phyloP scores from a whole-genome alignment of 2,113 vertebrate genomes.

The Ptilonorhynchus violaceus region DNA sequence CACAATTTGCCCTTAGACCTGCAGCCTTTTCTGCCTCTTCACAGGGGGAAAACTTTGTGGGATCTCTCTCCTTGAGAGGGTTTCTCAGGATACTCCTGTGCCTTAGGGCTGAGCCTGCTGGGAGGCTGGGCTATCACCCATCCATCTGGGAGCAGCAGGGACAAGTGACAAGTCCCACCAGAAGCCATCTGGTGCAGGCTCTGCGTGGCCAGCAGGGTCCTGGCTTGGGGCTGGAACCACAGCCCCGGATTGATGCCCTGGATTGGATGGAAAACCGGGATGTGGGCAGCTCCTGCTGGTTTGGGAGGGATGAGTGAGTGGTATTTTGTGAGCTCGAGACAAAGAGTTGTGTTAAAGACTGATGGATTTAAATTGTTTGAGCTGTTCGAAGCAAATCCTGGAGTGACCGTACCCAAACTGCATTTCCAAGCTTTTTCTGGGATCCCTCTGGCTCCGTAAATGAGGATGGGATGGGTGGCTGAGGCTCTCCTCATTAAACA shows the following conservation, averaged over 20 bases:
- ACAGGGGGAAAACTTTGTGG: not conserved
- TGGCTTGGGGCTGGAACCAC: not conserved
- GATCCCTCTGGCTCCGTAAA: not conserved
- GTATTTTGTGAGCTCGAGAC: not conserved
- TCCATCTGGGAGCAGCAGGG: not conserved
- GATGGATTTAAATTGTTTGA: not conserved
- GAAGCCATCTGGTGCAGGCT: not conserved
- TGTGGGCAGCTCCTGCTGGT: not conserved
- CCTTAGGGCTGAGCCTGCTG: not conserved
- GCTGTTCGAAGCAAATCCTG: not conserved
- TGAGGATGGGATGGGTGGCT: not conserved
- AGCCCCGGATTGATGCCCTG: not conserved
- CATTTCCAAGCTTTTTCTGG: not conserved
- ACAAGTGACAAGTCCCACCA: not conserved
- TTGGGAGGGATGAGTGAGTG: not conserved
- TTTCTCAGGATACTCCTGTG: not conserved
- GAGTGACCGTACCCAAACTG: not conserved
- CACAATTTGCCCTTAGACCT: not conserved
- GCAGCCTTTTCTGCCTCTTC: not conserved
- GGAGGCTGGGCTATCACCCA: not conserved
- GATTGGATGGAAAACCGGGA: not conserved
- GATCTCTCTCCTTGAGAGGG: accelerated
- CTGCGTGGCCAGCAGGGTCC: not conserved
- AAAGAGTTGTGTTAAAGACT: not conserved
- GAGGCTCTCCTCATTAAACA: not conserved